Evolutionary conservation across 53 echinoderm and acorn worm genomes (phyloP).

Genomic region (Apostichopus leukothele): DNA sequence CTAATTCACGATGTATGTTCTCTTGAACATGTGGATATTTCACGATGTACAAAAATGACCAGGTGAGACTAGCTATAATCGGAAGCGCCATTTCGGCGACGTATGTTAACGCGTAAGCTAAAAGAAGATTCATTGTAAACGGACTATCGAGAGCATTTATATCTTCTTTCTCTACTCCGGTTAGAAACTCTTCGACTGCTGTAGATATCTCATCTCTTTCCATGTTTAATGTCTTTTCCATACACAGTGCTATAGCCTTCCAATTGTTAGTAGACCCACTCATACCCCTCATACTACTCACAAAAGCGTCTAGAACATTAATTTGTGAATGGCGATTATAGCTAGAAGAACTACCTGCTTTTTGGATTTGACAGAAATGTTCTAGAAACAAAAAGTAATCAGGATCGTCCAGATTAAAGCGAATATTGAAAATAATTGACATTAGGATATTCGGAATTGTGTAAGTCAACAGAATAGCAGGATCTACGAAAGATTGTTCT

Average conservation of each 20-base stretch:
- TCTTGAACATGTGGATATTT: slow-evolving; percentile 47
- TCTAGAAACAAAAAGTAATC: slow-evolving; percentile 33
- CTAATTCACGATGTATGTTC: slow-evolving; percentile 27
- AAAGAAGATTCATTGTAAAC: slow-evolving; percentile 35
- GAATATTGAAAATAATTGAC: slow-evolving; percentile 13
- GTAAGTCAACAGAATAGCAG: background rate
- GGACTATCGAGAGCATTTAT: slow-evolving; percentile 26
- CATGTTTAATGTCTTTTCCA: slow-evolving; percentile 41
- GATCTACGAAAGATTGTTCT: background rate
- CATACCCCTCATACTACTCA: background rate
- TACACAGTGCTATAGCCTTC: background rate
- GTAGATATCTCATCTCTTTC: slow-evolving; percentile 43
- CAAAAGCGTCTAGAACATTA: slow-evolving; percentile 26
- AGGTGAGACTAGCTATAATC: background rate
- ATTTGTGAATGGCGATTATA: background rate
- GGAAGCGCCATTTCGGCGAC: slow-evolving; percentile 14
- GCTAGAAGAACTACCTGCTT: background rate
- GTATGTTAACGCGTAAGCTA: slow-evolving; percentile 12
- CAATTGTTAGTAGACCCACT: background rate
- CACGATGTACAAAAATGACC: slow-evolving; percentile 23
- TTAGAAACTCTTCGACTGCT: slow-evolving; percentile 38
- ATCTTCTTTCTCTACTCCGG: slow-evolving; percentile 39
- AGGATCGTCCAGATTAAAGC: slow-evolving; percentile 6
- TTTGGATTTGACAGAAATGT: background rate
- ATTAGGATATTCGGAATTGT: slow-evolving; percentile 16